Evolutionary conservation across 2,888 invertebrate species (phyloP).

Genomic region (Cephus pygmeus): DNA sequence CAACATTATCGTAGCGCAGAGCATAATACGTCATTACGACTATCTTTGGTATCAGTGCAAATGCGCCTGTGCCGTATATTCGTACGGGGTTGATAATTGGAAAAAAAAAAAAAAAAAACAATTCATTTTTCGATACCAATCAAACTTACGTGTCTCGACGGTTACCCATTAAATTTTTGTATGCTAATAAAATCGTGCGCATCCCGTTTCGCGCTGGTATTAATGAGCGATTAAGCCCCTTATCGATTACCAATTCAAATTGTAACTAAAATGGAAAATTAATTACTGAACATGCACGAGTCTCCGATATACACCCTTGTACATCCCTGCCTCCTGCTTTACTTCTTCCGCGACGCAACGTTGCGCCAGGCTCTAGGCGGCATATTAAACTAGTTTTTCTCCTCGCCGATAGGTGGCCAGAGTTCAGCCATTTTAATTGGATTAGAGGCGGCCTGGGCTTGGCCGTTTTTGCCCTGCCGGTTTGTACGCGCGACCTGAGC

Average conservation of each 20-base stretch:
- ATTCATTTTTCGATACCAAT: background rate
- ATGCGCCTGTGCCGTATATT: background rate
- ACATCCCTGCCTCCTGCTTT: background rate
- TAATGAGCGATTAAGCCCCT: background rate
- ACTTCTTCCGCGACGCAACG: background rate
- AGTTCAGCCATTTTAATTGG: slow-evolving; percentile 19
- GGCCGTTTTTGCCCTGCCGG: slow-evolving; percentile 13
- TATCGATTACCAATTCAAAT: background rate
- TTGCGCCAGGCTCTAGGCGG: slow-evolving; percentile 14
- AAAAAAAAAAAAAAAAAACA: background rate
- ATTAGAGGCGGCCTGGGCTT: slow-evolving; percentile 16
- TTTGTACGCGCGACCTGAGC: background rate
- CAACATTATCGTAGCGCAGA: background rate
- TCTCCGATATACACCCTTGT: background rate
- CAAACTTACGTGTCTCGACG: background rate
- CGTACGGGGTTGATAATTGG: too few species aligned
- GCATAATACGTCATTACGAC: background rate
- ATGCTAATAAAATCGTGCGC: background rate
- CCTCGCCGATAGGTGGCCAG: slow-evolving; percentile 13
- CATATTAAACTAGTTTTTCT: slow-evolving; percentile 23
- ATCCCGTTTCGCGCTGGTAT: background rate
- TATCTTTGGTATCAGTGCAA: background rate
- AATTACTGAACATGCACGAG: background rate
- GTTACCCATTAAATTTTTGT: background rate
- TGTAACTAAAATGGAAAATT: background rate